Evolutionary conservation across 2,113 vertebrate genomes (phyloP), one percentile per base, ranked within the genome.

Genomic region (Thinocorus orbignyianus): DNA sequence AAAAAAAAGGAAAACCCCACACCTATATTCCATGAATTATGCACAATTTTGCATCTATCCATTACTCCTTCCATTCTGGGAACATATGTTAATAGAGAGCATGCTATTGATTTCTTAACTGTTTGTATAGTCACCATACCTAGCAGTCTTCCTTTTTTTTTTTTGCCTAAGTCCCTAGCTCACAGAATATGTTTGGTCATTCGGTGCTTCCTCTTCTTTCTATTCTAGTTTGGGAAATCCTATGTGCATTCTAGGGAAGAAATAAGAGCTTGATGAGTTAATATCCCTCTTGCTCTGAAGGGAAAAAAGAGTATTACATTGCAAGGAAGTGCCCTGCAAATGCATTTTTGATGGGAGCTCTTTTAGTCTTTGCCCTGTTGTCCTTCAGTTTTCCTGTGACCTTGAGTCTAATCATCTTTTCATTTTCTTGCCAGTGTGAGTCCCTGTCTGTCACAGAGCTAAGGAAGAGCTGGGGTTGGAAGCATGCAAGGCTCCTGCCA

Each of bases 1-100:
- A 25, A 18, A 11, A 8, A 41, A 48, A 6, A 4, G 4, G 25
- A 23, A 39, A 8, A 3, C 1, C 6, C 20, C 13, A 31, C n/a
- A 26, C 13, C 11, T 48, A 5, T 65, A 35, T 76, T 65, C 14
- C 20, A 24, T 46, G 16, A 82, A 70, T 71, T 65, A 61, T 44
- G 13, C 25, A 80, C 10, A n/a, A n/a, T 52, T 86, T 66, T 87
- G 17, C 33, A 30, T 79, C 26, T 66, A 26, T 71, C 33, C 7
- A 20, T 79, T 86, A 65, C 13, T 70, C 22, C 33, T 86, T 83
- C 39, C 30, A 41, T 57, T 81, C 51, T 51, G 35, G 41, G 31
- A 86, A 61, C 13, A 15, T 31, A 64, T 17, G 13, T 51, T 74
- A 39, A 44, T 35, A 64, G 31, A 81, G 7, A 54, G 3, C 11